Base-by-base conservation (phyloP, 2,888 invertebrate genomes). In the Gari tellinella region DNA sequence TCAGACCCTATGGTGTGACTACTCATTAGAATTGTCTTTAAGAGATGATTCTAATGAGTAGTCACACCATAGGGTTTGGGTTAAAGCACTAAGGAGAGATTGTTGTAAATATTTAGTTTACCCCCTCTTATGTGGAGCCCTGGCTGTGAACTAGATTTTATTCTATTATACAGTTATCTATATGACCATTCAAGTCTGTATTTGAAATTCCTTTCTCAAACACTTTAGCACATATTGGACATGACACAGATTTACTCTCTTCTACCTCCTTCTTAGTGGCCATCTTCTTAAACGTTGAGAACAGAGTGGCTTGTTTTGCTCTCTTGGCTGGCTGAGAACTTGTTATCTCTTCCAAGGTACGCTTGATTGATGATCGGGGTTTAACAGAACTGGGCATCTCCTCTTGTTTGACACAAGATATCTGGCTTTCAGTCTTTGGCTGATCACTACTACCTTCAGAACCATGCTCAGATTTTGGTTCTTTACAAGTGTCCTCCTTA, bases 121-220 rank as follows among this genome's bases (percentile, higher is more conserved):
- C n/a, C n/a, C n/a, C n/a, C n/a, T n/a, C n/a, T n/a, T n/a, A n/a
- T n/a, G n/a, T n/a, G n/a, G n/a, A n/a, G n/a, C n/a, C n/a, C n/a
- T n/a, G n/a, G n/a, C n/a, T n/a, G n/a, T n/a, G n/a, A n/a, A 26
- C 51, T 3, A 38, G 4, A 15, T 25, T 31, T 45, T 63, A 86
- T 61, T 87, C 86, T 69, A 90, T 89, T 41, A 90, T 78, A 66
- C 90, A 90, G 69, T 87, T 89, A 58, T 90, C 90, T 62, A 90
- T 85, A 66, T 90, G 90, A 7, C 64, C 43, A 76, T 90, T 90
- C n/a, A 90, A 77, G n/a, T 88, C 87, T 8, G 72, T 69, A 64
- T 90, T 90, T 21, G 80, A 82, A 23, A 76, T 72, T 7, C 78
- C 79, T 17, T 64, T 58, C 1, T 84, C 78, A 82, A 90, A 90